Evolutionary conservation across 2,888 invertebrate species (phyloP).

Genomic region (Tenthredo distinguenda): DNA sequence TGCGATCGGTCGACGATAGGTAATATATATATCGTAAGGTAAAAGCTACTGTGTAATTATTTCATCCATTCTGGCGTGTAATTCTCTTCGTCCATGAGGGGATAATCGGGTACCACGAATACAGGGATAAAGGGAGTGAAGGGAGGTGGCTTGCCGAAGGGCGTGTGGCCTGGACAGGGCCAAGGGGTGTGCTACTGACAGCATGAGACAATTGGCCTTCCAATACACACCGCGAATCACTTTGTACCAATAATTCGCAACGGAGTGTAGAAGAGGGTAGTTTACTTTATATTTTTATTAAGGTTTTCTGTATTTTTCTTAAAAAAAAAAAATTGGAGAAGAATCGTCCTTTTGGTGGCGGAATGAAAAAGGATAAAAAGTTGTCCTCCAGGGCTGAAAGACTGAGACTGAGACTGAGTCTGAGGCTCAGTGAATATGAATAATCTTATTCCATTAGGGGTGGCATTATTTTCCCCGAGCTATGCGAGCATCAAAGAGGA

Average conservation of each 20-base stretch:
- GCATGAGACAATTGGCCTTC: constrained; percentile 77
- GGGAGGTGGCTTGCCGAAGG: constrained; percentile 64
- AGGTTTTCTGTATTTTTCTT: background rate
- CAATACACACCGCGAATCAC: constrained; percentile 67
- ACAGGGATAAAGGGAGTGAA: constrained; percentile 53
- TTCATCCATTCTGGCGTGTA: constrained; percentile 77
- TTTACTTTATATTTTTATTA: background rate
- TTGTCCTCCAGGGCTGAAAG: background rate
- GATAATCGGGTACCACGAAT: constrained; percentile 57
- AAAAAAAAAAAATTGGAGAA: background rate
- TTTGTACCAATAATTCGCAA: constrained; percentile 42
- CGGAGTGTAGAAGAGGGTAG: background rate
- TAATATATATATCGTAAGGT: constrained; percentile 20
- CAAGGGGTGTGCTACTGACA: constrained; percentile 77
- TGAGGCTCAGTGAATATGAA: constrained; percentile 53
- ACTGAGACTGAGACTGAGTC: background rate
- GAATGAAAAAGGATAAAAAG: background rate
- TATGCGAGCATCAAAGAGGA: constrained; percentile 74
- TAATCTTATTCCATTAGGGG: constrained; percentile 75
- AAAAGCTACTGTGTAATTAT: constrained; percentile 72
- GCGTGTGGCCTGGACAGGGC: constrained; percentile 75
- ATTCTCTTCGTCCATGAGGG: constrained; percentile 67
- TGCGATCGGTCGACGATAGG: background rate
- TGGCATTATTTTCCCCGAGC: constrained; percentile 74
- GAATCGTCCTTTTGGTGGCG: too few relatives aligned